Base-by-base conservation (phyloP, 2,888 invertebrate genomes). In the Hydraecia micacea region DNA sequence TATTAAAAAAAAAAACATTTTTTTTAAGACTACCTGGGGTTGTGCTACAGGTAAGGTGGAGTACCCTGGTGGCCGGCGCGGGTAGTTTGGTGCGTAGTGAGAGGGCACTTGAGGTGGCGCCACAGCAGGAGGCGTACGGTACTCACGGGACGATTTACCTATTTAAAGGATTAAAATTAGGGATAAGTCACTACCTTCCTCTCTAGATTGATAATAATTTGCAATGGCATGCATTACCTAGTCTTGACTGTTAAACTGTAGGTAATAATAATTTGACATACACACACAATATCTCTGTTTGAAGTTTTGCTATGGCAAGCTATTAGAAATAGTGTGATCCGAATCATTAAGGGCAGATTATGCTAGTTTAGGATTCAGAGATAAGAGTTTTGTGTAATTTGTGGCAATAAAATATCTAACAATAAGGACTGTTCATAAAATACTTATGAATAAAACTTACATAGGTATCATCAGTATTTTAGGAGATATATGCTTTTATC, bases 91-190 rank as follows among this genome's bases (percentile, higher is more conserved):
- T 25, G 99, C 99, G 94, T 99, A 99, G 95, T 99, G 99, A 90
- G 99, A 99, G n/a, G 99, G 99, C 87, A 99, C 99, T 95, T 99
- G 99, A 13, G 99, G 99, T 7, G 99, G 99, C 60, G 99, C 99
- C 46, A 99, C 99, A 8, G 99, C 99, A 2, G 99, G 99, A n/a
- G 99, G 99, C 21, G 99, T 99, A 87, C 99, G 97, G 95, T 99
- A 99, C 93, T 99, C 99, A 63, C 98, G 97, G 18, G 98, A 97
- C 58, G 98, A 98, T 94, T 98, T 98, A 80, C 98, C 98, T 94
- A 97, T 25, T 28, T 21, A 63, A 4, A 65, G 36, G 7, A 70
- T n/a, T 8, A 39, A 11, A 11, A 70, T n/a, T n/a, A 36, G 0
- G 18, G 11, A n/a, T 62, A 11, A 36, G 18, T 70, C 36, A 60